Percentiles rank a stretch among this genome's conserved stretches.
Evolutionary conservation across 2,888 invertebrate species (phyloP).

Genomic region (Allophyes oxyacanthae): DNA sequence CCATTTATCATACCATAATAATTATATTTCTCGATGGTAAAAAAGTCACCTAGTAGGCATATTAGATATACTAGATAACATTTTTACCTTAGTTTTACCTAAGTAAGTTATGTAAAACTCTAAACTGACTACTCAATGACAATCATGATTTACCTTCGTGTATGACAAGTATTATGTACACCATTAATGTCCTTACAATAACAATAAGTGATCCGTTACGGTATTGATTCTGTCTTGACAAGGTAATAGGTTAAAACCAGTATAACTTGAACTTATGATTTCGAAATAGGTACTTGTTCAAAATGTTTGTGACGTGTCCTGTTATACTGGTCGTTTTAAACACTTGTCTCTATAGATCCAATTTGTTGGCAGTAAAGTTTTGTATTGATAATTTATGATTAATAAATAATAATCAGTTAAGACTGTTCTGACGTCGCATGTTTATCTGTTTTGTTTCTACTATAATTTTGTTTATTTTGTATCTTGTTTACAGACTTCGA

Average conservation of each 20-base stretch:
- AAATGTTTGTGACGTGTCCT: conserved; percentile 14
- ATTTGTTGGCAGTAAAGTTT: conserved; percentile 17
- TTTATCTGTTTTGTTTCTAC: conserved; percentile 16
- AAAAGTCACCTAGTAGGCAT: too few species aligned
- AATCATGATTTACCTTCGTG: conserved; percentile 34
- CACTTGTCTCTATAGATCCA: conserved; percentile 43
- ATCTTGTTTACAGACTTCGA: too few species aligned
- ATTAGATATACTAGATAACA: too few species aligned
- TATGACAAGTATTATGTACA: conserved; percentile 47
- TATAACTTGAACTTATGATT: conserved; percentile 35
- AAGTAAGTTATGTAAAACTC: conserved; percentile 8
- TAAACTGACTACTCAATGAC: conserved; percentile 34
- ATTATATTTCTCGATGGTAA: too few species aligned
- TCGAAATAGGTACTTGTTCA: not conserved
- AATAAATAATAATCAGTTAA: conserved; percentile 4
- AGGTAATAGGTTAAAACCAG: conserved; percentile 49
- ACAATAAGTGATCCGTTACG: conserved; percentile 57
- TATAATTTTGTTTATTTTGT: too few species aligned
- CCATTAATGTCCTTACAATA: conserved; percentile 57
- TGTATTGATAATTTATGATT: conserved; percentile 19
- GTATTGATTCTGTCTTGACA: conserved; percentile 60
- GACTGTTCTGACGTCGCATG: not conserved
- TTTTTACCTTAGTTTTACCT: too few species aligned
- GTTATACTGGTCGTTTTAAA: conserved; percentile 26
- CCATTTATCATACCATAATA: too few species aligned